Conservation (phyloP, 2,888 invertebrate species). For the Lithophane semibrunnea region DNA sequence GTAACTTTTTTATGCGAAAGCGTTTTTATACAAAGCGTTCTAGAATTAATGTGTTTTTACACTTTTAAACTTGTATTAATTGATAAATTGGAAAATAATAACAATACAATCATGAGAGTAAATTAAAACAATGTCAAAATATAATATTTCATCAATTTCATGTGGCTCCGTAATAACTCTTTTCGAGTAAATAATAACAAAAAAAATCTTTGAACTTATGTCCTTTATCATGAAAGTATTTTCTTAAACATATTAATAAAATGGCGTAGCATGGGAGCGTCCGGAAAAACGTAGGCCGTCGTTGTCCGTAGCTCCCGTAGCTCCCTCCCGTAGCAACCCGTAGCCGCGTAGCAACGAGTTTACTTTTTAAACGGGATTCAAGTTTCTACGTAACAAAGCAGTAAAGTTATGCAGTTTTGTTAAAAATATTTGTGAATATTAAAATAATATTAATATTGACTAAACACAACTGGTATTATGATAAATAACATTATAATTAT, state of each 20-base stretch:
- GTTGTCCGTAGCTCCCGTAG: slow-evolving; percentile 23
- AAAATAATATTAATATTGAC: neutral
- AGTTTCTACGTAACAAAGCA: neutral
- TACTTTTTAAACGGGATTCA: neutral
- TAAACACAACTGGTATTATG: neutral
- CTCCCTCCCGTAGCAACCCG: slow-evolving; percentile 16
- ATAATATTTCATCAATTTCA: neutral
- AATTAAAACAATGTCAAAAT: neutral
- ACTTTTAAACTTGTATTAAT: neutral
- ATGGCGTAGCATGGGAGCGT: neutral
- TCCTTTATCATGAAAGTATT: too few relatives aligned
- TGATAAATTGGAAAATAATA: neutral
- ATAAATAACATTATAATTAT: neutral
- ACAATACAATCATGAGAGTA: neutral
- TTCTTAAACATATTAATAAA: neutral
- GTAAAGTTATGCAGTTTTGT: too few relatives aligned
- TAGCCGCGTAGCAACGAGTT: slow-evolving; percentile 25
- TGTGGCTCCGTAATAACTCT: neutral
- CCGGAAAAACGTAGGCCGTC: neutral
- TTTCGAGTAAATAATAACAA: too few relatives aligned
- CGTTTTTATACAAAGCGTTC: slow-evolving; percentile 1
- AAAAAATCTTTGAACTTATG: neutral
- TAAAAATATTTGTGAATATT: neutral
- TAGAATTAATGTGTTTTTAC: neutral
- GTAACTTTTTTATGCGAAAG: neutral